phyloP scores from a whole-genome alignment of 2,888 invertebrate genomes.

The Aporophyla nigra region DNA sequence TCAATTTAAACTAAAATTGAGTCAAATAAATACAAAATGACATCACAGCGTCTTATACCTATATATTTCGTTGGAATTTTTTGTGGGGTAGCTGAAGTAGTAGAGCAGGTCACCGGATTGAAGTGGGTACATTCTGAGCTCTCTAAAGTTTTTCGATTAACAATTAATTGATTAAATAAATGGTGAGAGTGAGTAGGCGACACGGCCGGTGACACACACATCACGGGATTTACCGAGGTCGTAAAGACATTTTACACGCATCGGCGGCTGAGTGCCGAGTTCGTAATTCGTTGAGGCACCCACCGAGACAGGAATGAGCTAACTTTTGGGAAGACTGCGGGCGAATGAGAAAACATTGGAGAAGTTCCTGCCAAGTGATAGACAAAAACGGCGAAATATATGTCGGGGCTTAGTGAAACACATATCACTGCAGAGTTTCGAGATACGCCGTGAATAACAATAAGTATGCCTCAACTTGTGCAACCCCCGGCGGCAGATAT shows the following conservation, averaged over 20 bases:
- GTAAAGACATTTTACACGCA: constrained; percentile 88
- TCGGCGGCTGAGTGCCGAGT: constrained; percentile 85
- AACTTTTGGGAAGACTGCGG: constrained; percentile 84
- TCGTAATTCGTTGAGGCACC: constrained; percentile 85
- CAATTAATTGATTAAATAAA: constrained; percentile 87
- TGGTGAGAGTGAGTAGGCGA: constrained; percentile 60
- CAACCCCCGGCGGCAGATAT: constrained; percentile 74
- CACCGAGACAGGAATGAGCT: constrained; percentile 85
- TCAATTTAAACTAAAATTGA: background rate
- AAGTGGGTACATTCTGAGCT: constrained; percentile 61
- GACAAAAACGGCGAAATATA: constrained; percentile 86
- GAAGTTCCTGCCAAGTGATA: constrained; percentile 85
- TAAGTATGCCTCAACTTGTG: constrained; percentile 75
- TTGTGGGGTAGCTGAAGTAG: constrained; percentile 19
- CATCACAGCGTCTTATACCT: background rate
- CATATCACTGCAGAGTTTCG: constrained; percentile 81
- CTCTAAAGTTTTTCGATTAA: constrained; percentile 86
- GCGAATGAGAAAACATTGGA: constrained; percentile 88
- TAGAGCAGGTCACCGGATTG: constrained; percentile 63
- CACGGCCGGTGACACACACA: constrained; percentile 75
- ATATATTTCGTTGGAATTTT: constrained; percentile 6
- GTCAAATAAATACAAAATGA: background rate
- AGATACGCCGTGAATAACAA: constrained; percentile 84
- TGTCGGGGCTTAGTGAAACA: constrained; percentile 81
- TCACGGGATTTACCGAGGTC: constrained; percentile 81